phyloP scores from a whole-genome alignment of 2,888 invertebrate species.

The Pharmacophagus antenor region DNA sequence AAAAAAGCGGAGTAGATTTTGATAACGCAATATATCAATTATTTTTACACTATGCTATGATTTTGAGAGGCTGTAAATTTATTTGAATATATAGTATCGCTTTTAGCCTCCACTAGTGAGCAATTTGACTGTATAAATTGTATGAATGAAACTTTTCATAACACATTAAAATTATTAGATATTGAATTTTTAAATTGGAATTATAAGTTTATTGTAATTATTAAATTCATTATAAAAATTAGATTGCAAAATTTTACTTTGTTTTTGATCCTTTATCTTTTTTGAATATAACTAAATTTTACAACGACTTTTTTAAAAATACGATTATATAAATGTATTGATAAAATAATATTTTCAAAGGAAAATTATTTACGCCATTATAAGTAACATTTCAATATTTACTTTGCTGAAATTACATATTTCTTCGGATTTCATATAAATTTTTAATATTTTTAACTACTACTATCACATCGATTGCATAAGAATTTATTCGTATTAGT shows the following conservation, averaged over 20 bases:
- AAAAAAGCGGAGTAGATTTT: neutral
- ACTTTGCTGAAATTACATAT: neutral
- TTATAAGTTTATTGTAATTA: too few relatives aligned
- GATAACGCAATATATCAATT: too few relatives aligned
- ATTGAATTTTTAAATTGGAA: too few relatives aligned
- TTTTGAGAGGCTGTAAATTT: too few relatives aligned
- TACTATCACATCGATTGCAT: conserved; percentile 5
- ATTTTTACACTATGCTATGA: too few relatives aligned
- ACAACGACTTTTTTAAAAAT: neutral
- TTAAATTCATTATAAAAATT: neutral
- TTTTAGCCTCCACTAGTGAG: neutral
- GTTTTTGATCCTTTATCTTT: too few relatives aligned
- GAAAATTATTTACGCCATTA: neutral
- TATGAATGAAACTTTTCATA: too few relatives aligned
- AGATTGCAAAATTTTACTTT: too few relatives aligned
- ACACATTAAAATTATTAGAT: too few relatives aligned
- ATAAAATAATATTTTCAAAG: neutral
- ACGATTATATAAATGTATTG: neutral
- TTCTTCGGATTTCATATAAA: neutral
- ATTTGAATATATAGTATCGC: neutral
- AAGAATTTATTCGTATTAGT: conserved; percentile 23
- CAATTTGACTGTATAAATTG: too few relatives aligned
- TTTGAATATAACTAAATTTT: neutral
- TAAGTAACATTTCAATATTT: neutral
- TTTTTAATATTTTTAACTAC: neutral